phyloP scores from a whole-genome alignment of 2,888 invertebrate genomes.

The Tetragonula carbonaria region DNA sequence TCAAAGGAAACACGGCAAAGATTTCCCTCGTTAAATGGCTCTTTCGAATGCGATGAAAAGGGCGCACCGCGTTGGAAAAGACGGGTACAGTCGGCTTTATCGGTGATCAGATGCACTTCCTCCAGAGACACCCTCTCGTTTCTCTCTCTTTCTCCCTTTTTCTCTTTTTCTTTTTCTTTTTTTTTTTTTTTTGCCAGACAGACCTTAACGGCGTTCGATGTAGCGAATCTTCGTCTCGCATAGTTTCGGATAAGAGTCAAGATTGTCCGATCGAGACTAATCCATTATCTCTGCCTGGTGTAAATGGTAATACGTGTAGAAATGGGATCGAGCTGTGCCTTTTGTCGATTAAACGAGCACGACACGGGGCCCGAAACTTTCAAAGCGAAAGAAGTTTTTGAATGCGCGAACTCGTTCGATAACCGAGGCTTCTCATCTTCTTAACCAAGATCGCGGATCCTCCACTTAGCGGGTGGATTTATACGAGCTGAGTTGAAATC shows the following conservation, averaged over 20 bases:
- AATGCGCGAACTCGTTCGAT: conserved; percentile 42
- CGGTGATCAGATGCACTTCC: conserved; percentile 62
- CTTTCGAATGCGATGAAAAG: conserved; percentile 50
- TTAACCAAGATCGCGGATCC: conserved; percentile 65
- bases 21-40: conserved; percentile 66
- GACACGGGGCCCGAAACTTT: conserved; percentile 12
- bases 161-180: not conserved
- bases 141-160: not conserved
- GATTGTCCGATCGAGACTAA: conserved; percentile 48
- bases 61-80: conserved; percentile 55
- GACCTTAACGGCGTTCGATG: conserved; percentile 45
- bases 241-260: conserved; percentile 53
- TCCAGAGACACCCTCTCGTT: conserved; percentile 37
- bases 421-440: conserved; percentile 55
- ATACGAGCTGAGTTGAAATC: conserved; percentile 71
- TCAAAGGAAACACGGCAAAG: conserved; percentile 60
- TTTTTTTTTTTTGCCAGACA: conserved; percentile 28
- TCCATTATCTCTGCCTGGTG: conserved; percentile 50
- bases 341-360: conserved; percentile 60
- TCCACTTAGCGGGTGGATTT: conserved; percentile 66
- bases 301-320: not conserved
- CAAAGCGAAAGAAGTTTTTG: conserved; percentile 56
- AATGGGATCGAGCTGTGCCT: conserved; percentile 15
- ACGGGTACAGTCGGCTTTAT: conserved; percentile 56
- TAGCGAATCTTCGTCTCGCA: conserved; percentile 37